These are phyloP conservation scores for Trachelus troglodyta DNA, from an alignment of 2,888 invertebrate species.

Conservation along the genomic window DNA sequence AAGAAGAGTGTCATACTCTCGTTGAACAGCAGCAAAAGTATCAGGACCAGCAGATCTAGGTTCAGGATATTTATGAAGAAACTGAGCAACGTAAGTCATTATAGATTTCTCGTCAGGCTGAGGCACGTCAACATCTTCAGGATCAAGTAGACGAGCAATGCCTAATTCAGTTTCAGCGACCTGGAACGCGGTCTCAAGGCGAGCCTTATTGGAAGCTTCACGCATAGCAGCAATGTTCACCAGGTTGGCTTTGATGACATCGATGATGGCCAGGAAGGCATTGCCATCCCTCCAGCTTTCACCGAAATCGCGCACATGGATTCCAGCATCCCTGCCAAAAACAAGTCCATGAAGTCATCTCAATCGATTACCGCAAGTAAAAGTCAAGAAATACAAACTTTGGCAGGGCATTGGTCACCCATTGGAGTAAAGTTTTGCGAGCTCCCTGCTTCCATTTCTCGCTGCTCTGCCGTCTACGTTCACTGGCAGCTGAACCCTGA, in stretches of 20 bases:
- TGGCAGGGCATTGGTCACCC: slow-evolving; percentile 93
- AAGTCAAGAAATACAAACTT: slow-evolving; percentile 69
- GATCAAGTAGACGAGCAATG: slow-evolving; percentile 90
- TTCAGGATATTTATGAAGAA: slow-evolving; percentile 94
- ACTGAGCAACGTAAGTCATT: slow-evolving; percentile 99
- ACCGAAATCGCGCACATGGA: slow-evolving; percentile 93
- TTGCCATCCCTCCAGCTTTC: slow-evolving; percentile 96
- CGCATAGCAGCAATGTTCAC: slow-evolving; percentile 88
- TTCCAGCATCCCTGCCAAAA: slow-evolving; percentile 79
- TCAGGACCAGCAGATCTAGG: slow-evolving; percentile 81
- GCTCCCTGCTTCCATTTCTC: slow-evolving; percentile 90
- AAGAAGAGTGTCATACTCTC: slow-evolving; percentile 83
- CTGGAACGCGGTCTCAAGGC: slow-evolving; percentile 92
- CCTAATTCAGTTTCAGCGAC: slow-evolving; percentile 92
- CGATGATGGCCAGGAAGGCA: slow-evolving; percentile 95
- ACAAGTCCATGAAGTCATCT: slow-evolving; percentile 14
- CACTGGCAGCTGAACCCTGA: slow-evolving; percentile 72
- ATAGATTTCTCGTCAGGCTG: slow-evolving; percentile 97
- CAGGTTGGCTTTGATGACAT: slow-evolving; percentile 92
- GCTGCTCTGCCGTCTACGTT: slow-evolving; percentile 68
- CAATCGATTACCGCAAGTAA: slow-evolving; percentile 21
- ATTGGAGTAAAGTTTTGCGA: slow-evolving; percentile 89
- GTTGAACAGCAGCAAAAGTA: slow-evolving; percentile 82
- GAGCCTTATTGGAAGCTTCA: slow-evolving; percentile 80
- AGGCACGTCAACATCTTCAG: slow-evolving; percentile 95